These are phyloP conservation scores for Pycnonotus jocosus DNA, from an alignment of 2,113 vertebrate genomes.

Conservation along the genomic window DNA sequence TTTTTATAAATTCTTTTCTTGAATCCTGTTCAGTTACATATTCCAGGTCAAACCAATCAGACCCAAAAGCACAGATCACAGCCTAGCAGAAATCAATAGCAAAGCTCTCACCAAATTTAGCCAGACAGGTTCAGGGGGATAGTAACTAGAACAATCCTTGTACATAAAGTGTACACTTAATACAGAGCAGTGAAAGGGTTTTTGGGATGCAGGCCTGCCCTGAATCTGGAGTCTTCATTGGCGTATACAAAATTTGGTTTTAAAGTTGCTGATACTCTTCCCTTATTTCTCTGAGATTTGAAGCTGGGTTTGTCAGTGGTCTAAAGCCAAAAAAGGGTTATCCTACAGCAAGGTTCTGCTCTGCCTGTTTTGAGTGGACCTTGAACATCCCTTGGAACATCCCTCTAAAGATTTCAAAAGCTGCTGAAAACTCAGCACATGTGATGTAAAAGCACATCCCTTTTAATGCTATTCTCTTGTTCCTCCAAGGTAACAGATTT, in stretches of 20 bases:
- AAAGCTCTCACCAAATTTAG: background rate
- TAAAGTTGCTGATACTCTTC: background rate
- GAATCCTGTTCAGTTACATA: background rate
- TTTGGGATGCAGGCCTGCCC: background rate
- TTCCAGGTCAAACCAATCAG: background rate
- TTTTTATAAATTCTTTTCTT: background rate
- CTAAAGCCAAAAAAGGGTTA: background rate
- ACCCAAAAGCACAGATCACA: background rate
- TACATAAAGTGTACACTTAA: background rate
- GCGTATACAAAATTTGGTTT: background rate
- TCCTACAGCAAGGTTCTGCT: background rate
- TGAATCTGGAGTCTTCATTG: background rate
- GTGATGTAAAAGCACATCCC: background rate
- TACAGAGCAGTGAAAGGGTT: background rate
- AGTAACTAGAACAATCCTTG: background rate
- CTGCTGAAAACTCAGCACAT: background rate
- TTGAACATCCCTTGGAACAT: background rate
- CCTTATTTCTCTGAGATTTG: background rate
- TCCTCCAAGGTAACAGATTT: background rate
- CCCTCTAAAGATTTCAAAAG: background rate
- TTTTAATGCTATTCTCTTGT: background rate
- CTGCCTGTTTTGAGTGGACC: background rate
- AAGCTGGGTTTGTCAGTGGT: background rate
- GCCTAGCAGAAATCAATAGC: background rate
- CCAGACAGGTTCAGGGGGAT: background rate